Evolutionary conservation across 2,888 invertebrate species (phyloP), one percentile per base, ranked within the genome.

Genomic region (Brassicogethes aeneus): DNA sequence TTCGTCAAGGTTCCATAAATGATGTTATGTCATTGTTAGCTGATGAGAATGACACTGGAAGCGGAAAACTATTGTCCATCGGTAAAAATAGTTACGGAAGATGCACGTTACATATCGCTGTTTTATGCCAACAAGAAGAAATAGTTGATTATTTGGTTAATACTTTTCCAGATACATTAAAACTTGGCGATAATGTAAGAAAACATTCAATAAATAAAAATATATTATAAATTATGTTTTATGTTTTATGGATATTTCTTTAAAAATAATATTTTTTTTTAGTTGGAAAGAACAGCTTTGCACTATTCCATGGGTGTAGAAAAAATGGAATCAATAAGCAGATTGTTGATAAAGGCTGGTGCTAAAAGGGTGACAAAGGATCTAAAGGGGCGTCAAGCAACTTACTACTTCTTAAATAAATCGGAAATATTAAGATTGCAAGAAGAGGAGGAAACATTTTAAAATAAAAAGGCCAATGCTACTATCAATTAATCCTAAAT

Each of bases 241-340:
- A 10, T 32, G 29, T 15, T 37, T 15, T 36, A n/a, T 35, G 2
- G 32, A 3, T 37, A 12, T 15, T 42, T 32, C 12, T 13, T 8
- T 15, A 33, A 30, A 30, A 31, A 37, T 40, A 37, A 16, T 40
- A 31, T 30, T 40, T 41, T 30, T 45, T 23, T 71, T 37, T 65
- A 93, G 92, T 63, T 93, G 70, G 90, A 91, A 64, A 76, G 92
- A 54, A 88, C 87, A 8, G 82, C 90, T 1, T 70, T 93, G 17
- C 93, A 93, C 65, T 92, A 92, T 65, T 88, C 91, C 0, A 89
- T 91, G 90, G 91, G 88, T 3, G 79, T 90, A 2, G 85, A 85
- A 42, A 80, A 85, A 51, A 85, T 91, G 42, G 91, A 92, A 65
- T 75, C 79, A 7, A 70, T 91, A 34, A 90, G 88, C 58, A 75